A percentile compares a stretch with the other conserved stretches of the same genome.
phyloP scores from a whole-genome alignment of 2,797 vertebrate species.

The Cynopterus sphinx region DNA sequence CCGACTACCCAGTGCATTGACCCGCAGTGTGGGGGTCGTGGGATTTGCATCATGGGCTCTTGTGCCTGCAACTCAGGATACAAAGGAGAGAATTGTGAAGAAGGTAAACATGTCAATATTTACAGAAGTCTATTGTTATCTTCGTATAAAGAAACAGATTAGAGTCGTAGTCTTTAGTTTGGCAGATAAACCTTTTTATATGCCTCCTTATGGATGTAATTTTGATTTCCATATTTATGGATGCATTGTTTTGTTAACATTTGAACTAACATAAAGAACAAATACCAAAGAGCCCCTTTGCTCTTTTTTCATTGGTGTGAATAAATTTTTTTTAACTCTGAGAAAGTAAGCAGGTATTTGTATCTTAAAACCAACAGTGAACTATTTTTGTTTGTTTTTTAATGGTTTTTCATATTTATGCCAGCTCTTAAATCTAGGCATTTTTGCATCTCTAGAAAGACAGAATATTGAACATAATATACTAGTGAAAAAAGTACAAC shows the following conservation, averaged over 20 bases:
- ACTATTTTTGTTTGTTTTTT: neutral
- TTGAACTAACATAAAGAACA: neutral
- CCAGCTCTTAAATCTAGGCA: neutral
- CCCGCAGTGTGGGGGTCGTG: slow-evolving; percentile 93
- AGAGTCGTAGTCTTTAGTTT: neutral
- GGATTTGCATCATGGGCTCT: slow-evolving; percentile 94
- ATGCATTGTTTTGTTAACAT: neutral
- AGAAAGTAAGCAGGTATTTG: neutral
- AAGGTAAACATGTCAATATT: slow-evolving; percentile 88
- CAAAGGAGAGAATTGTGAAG: slow-evolving; percentile 96
- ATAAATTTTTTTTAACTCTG: neutral
- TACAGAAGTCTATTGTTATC: neutral
- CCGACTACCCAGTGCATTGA: slow-evolving; percentile 94
- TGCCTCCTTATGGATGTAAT: neutral
- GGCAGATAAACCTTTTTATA: neutral
- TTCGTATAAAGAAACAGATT: slow-evolving; percentile 34
- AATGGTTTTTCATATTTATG: neutral
- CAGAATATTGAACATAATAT: slow-evolving; percentile 75
- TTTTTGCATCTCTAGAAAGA: slow-evolving; percentile 31
- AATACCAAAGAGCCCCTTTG: neutral
- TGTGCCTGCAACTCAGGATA: slow-evolving; percentile 96
- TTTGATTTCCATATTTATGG: slow-evolving; percentile 12
- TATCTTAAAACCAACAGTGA: neutral
- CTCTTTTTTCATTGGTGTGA: neutral
- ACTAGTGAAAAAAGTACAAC: slow-evolving; percentile 52